phyloP scores from a whole-genome alignment of 2,113 vertebrate genomes.

The Numenius arquata region DNA sequence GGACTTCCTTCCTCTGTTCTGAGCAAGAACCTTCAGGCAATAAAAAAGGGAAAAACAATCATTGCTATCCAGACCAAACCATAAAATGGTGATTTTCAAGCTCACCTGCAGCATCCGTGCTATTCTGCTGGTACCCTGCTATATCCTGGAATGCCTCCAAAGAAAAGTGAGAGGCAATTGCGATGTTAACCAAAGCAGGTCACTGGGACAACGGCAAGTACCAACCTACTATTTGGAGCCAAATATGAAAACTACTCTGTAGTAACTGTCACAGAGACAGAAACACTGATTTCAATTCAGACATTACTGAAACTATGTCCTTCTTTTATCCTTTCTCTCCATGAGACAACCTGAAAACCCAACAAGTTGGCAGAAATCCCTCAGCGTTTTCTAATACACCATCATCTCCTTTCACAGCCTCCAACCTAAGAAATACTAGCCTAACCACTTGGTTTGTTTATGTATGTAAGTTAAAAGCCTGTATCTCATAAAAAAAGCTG shows the following conservation, averaged over 20 bases:
- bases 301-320: neutral
- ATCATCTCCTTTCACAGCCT: neutral
- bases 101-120: neutral
- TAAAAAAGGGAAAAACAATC: neutral
- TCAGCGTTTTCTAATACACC: neutral
- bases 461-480: neutral
- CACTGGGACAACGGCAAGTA: neutral
- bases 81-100: neutral
- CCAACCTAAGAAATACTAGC: neutral
- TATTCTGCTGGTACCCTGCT: neutral
- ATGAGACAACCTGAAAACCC: neutral
- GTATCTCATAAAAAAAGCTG: neutral
- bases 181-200: neutral
- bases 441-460: neutral
- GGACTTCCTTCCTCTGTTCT: conserved; percentile 76
- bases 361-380: neutral
- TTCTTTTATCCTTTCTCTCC: neutral
- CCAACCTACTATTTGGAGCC: neutral
- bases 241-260: neutral
- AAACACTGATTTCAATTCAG: neutral
- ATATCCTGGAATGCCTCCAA: neutral
- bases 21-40: conserved; percentile 64
- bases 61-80: neutral
- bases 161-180: neutral
- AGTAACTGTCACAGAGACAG: neutral